Conservation (phyloP, 2,113 vertebrate species). For the Turdus rufiventris region DNA sequence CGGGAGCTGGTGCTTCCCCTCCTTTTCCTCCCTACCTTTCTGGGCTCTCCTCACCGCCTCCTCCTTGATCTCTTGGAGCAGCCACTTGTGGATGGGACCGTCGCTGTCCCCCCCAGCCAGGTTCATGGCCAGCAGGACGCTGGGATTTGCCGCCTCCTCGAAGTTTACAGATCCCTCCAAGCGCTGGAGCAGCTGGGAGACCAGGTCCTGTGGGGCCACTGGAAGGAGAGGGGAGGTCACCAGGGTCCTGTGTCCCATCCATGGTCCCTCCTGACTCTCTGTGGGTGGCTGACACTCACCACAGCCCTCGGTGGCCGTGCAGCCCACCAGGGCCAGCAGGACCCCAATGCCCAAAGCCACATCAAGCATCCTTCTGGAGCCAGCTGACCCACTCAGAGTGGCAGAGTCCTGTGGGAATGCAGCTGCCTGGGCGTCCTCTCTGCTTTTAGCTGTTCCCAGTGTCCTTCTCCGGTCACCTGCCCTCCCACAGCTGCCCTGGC, state of each 20-base stretch:
- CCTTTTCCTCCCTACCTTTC: not conserved
- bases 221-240: not conserved
- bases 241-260: rapidly evolving
- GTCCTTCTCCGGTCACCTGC: rapidly evolving
- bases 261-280: rapidly evolving
- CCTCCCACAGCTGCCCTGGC: rapidly evolving
- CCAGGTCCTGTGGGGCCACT: not conserved
- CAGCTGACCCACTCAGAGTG: rapidly evolving
- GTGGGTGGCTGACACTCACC: not conserved
- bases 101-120: not conserved
- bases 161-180: conserved; percentile 8
- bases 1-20: rapidly evolving
- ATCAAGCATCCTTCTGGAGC: not conserved
- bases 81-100: not conserved
- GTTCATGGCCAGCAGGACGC: conserved; percentile 70
- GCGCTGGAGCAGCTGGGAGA: not conserved
- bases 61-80: conserved; percentile 36
- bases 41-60: not conserved
- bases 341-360: not conserved
- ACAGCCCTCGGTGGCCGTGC: rapidly evolving
- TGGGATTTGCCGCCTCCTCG: not conserved
- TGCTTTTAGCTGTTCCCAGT: not conserved
- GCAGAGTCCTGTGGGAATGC: not conserved
- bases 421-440: rapidly evolving
- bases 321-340: not conserved